Conservation (phyloP, 1,140 invertebrate species). For the Leptinotarsa defecta region DNA sequence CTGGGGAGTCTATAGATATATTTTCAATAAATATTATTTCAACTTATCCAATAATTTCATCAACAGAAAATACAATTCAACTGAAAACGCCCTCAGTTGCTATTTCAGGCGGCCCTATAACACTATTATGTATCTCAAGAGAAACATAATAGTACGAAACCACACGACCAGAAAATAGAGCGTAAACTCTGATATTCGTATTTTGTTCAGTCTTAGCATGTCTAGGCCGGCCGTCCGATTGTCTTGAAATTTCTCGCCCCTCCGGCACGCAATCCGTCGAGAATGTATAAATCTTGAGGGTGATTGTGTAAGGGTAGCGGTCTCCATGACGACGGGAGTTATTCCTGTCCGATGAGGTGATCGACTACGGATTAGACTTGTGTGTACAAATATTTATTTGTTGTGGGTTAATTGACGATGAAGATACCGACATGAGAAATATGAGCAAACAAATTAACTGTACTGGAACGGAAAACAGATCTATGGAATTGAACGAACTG, state of each 20-base stretch:
- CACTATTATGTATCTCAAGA: not conserved
- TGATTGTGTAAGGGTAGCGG: conserved; percentile 29
- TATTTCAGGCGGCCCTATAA: not conserved
- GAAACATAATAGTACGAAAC: conserved; percentile 3
- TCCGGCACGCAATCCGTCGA: conserved; percentile 25
- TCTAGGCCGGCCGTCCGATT: conserved; percentile 16
- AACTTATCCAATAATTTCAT: no score
- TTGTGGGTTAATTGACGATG: not conserved
- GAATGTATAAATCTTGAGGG: conserved; percentile 32
- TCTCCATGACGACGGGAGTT: conserved; percentile 24
- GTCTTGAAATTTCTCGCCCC: conserved; percentile 24
- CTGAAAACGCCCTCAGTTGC: not conserved
- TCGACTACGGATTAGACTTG: conserved; percentile 14
- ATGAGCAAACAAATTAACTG: no score
- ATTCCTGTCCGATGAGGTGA: conserved; percentile 20
- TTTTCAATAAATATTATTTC: no score
- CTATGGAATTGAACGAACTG: not conserved
- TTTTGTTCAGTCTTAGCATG: conserved; percentile 22
- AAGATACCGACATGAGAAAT: not conserved
- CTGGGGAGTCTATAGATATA: no score
- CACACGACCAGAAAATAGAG: conserved; percentile 13
- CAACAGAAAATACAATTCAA: no score
- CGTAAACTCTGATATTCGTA: conserved; percentile 10
- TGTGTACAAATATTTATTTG: conserved; percentile 3
- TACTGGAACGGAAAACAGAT: no score